Base-by-base conservation (phyloP, 2,888 invertebrate genomes). In the Acleris literana region DNA sequence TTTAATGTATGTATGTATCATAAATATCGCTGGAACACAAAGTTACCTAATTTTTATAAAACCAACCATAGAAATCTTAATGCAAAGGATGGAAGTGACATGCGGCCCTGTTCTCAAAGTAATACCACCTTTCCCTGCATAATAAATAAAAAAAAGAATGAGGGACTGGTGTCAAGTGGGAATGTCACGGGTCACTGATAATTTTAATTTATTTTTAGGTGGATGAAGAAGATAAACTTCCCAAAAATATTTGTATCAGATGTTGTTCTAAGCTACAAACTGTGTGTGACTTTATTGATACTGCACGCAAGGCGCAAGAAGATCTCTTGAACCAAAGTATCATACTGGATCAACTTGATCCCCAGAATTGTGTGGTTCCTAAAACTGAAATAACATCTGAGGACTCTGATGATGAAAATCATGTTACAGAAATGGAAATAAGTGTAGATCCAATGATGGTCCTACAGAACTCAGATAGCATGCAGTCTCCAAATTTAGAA, bases 381-480 rank as follows among this genome's bases (percentile, higher is more conserved):
- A 72, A 76, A 71, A 65, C 64, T 25, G 75, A 80, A 63, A 68
- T 72, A 20, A 78, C 81, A 53, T 33, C 70, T 2, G 79, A 77
- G 4, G 55, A 61, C 51, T 70, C 55, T 56, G 82, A 81, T 58
- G 79, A 81, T 72, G 85, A 84, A 13, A 62, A 53, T 33, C 81
- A 79, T 78, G 82, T 88, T 59, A 93, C 93, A 60, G 93, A 94
- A 85, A 94, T 95, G 93, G 95, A 95, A 88, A 94, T 95, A 1
- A 93, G 93, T 78, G 93, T 95, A 0, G 95, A 95, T 80, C 95
- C 95, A 5, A 95, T 95, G 95, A 86, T 95, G 79, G 94, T 95
- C 73, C 82, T 95, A 54, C 94, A 95, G 74, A 94, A 93, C 71
- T 86, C 93, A 68, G 94, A 94, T 70, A 89, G 86, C 52, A 70